phyloP scores from a whole-genome alignment of 2,797 vertebrate species.

The Clarias laeviceps region DNA sequence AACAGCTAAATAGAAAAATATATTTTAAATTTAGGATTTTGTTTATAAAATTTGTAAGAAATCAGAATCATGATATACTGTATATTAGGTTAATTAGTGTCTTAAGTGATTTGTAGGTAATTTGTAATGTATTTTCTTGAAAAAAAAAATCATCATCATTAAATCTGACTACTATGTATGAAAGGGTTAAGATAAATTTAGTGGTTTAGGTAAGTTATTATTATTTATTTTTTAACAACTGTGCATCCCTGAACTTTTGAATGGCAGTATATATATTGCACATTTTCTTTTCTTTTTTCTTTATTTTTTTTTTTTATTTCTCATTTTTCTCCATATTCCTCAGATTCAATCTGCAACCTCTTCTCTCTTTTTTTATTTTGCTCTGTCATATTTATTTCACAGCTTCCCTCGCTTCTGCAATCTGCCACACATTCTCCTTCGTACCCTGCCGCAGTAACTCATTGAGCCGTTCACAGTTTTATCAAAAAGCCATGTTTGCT shows the following conservation, averaged over 20 bases:
- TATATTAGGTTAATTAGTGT: not conserved
- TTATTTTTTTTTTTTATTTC: not conserved
- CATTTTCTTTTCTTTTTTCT: not conserved
- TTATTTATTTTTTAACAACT: not conserved
- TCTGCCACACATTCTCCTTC: constrained; percentile 15
- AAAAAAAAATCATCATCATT: not conserved
- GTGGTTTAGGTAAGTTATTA: not conserved
- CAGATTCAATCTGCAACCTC: constrained; percentile 19
- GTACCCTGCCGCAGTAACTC: not conserved
- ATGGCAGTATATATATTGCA: constrained; percentile 6
- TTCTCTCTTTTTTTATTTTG: constrained; percentile 2
- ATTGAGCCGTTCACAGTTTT: constrained; percentile 26
- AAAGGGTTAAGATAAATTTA: not conserved
- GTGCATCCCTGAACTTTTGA: not conserved
- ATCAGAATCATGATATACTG: not conserved
- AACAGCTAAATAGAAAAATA: not conserved
- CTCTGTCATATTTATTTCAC: constrained; percentile 27
- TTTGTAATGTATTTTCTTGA: not conserved
- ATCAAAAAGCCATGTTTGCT: constrained; percentile 22
- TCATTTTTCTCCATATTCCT: constrained; percentile 2
- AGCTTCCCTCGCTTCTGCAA: constrained; percentile 9
- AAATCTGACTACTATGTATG: not conserved
- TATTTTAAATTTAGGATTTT: not conserved
- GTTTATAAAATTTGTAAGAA: not conserved
- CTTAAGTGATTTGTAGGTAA: not conserved